Conservation (phyloP, 2,797 vertebrate species). For the Periophthalmus magnuspinnatus region DNA sequence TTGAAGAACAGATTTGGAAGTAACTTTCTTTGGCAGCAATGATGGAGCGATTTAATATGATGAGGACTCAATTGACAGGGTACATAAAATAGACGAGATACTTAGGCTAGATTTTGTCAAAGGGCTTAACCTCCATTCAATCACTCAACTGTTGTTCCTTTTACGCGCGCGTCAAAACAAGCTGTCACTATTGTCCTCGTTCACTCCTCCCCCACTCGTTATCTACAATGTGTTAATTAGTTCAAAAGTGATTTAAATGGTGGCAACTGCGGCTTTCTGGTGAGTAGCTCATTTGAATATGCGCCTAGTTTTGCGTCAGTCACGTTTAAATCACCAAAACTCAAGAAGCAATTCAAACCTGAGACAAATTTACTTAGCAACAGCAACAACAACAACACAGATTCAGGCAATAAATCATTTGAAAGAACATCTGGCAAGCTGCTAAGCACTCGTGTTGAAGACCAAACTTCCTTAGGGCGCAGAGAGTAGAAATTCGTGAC, state of each 20-base stretch:
- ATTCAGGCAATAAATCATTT: not conserved
- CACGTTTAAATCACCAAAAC: not conserved
- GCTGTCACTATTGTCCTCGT: slow-evolving; percentile 44
- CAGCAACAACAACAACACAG: not conserved
- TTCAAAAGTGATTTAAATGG: not conserved
- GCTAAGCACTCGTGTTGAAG: not conserved
- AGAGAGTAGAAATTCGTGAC: not conserved
- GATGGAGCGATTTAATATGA: not conserved
- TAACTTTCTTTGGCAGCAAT: not conserved
- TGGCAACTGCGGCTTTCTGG: not conserved
- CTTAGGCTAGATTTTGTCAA: not conserved
- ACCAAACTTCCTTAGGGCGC: slow-evolving; percentile 15
- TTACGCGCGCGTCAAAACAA: slow-evolving; percentile 36
- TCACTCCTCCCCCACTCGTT: slow-evolving; percentile 5
- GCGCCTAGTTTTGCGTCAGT: not conserved
- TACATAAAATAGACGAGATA: not conserved
- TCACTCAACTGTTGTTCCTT: not conserved
- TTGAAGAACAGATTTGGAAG: not conserved
- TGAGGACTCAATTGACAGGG: not conserved
- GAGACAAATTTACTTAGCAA: not conserved
- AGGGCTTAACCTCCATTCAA: not conserved
- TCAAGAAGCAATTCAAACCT: not conserved
- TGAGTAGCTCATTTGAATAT: not conserved
- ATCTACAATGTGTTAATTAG: not conserved
- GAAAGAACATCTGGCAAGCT: not conserved